These are phyloP conservation scores for Tapirus indicus DNA, from an alignment of 2,797 vertebrate genomes.

Conservation along the genomic window DNA sequence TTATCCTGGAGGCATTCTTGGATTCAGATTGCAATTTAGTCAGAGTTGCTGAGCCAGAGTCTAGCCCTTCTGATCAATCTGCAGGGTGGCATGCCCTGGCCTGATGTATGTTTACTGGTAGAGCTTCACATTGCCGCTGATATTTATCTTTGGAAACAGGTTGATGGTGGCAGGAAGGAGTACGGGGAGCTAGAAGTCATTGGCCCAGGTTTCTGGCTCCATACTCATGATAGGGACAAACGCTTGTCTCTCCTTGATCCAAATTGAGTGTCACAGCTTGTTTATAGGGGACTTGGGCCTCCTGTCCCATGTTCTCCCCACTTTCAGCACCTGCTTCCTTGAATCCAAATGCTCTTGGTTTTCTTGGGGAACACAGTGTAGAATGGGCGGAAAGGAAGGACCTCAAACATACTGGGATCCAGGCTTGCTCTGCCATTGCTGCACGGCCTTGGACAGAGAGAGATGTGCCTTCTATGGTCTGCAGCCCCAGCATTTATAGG, in stretches of 20 bases:
- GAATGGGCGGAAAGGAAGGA: background rate
- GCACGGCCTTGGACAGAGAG: background rate
- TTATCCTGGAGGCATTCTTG: background rate
- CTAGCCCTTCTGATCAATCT: background rate
- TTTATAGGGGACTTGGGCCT: background rate
- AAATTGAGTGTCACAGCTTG: background rate
- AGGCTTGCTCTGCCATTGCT: background rate
- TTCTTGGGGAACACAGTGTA: background rate
- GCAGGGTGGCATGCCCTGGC: background rate
- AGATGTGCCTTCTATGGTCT: rapidly evolving
- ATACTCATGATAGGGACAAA: background rate
- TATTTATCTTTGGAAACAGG: background rate
- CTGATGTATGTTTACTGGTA: background rate
- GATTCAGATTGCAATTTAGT: background rate
- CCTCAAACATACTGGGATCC: background rate
- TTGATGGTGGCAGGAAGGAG: background rate
- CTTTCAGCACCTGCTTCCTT: background rate
- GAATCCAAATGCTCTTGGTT: background rate
- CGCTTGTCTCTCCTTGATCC: background rate
- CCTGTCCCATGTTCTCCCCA: background rate
- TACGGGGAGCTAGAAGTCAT: background rate
- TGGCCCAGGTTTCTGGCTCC: background rate
- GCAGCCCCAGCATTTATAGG: background rate
- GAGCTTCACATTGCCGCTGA: background rate
- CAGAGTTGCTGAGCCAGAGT: background rate